A percentile compares a stretch with the other conserved stretches of the same genome.
Conservation (phyloP, 1,140 invertebrate genomes). For the Tetramorium alpestre region DNA sequence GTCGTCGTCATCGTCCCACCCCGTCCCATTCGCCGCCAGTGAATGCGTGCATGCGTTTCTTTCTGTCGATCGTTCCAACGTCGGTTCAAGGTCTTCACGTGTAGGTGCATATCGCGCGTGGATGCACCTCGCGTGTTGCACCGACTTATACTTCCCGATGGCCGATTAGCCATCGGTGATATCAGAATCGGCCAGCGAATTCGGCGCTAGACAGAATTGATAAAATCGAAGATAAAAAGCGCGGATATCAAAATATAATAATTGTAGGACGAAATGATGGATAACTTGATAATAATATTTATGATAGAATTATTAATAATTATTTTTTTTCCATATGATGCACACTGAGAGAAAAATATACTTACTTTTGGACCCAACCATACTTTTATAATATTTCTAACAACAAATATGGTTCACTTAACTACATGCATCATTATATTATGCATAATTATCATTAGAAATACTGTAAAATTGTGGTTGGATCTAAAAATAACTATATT, state of each 20-base stretch:
- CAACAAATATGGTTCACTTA: too few species aligned
- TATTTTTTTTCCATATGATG: not conserved
- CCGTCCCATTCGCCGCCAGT: not conserved
- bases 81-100: conserved; percentile 38
- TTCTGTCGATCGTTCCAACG: conserved; percentile 1
- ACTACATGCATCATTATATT: too few species aligned
- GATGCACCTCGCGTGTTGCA: conserved; percentile 39
- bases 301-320: not conserved
- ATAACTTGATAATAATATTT: not conserved
- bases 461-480: too few species aligned
- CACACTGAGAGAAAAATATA: too few species aligned
- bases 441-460: too few species aligned
- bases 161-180: conserved; percentile 25
- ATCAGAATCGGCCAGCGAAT: not conserved
- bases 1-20: not conserved
- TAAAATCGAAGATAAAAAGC: not conserved
- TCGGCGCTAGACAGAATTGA: not conserved
- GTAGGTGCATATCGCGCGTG: not conserved
- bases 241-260: not conserved
- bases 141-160: conserved; percentile 26
- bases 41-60: conserved; percentile 27
- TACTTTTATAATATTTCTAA: too few species aligned
- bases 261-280: not conserved
- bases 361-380: too few species aligned
- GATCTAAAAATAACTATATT: too few species aligned